Evolutionary conservation across 1,140 invertebrate species (phyloP).

Genomic region (Oscheius sp.): DNA sequence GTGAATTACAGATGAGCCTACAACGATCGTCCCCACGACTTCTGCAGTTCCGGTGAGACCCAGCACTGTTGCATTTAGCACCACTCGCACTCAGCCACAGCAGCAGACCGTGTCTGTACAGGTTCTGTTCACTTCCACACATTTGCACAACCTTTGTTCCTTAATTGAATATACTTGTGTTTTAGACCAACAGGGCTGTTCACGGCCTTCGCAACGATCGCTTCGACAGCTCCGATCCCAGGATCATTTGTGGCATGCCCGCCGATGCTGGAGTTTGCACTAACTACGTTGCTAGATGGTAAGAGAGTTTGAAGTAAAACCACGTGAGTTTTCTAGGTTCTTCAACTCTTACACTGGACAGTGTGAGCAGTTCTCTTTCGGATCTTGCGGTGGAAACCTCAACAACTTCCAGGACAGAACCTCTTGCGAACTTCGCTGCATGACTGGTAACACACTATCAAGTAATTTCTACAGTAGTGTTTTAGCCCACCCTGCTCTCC

Average conservation of each 20-base stretch:
- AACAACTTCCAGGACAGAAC: slow-evolving; percentile 57
- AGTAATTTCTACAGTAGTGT: not conserved
- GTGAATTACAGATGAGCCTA: slow-evolving; percentile 18
- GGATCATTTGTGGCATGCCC: slow-evolving; percentile 73
- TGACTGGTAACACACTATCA: slow-evolving; percentile 33
- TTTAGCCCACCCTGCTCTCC: slow-evolving; percentile 36
- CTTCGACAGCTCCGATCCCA: slow-evolving; percentile 16
- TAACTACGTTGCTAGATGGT: slow-evolving; percentile 75
- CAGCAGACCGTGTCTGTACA: not conserved
- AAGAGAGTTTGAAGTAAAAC: not conserved
- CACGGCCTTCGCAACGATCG: no score
- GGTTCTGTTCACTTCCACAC: not conserved
- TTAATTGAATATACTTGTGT: not conserved
- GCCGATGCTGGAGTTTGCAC: slow-evolving; percentile 75
- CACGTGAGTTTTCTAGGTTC: slow-evolving; percentile 36
- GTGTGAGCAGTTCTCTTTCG: slow-evolving; percentile 77
- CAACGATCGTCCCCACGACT: not conserved
- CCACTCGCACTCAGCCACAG: not conserved
- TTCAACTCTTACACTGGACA: slow-evolving; percentile 73
- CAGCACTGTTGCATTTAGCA: no score
- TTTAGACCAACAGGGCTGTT: not conserved
- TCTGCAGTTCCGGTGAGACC: not conserved
- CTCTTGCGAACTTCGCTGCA: slow-evolving; percentile 75
- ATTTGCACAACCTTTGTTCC: not conserved
- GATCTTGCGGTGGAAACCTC: slow-evolving; percentile 61